phyloP scores from a whole-genome alignment of 64 coral and sea anemone species.

The Trachythela sp. region DNA sequence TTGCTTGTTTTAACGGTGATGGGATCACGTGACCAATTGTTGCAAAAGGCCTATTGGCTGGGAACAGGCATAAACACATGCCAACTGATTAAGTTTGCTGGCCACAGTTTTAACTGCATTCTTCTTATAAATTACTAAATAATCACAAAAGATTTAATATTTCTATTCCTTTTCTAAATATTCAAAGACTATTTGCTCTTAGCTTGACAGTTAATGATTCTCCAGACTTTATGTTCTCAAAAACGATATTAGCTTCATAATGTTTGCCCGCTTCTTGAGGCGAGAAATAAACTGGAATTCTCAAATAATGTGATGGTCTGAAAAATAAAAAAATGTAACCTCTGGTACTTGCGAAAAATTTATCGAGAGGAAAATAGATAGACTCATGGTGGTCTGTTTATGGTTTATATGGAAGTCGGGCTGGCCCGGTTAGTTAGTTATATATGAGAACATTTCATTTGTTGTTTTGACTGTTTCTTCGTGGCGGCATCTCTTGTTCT shows the following conservation, averaged over 20 bases:
- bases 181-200: neutral
- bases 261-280: conserved; percentile 39
- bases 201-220: conserved; percentile 27
- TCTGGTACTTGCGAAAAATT: neutral
- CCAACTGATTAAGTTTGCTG: too few relatives aligned
- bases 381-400: too few relatives aligned
- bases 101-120: too few relatives aligned
- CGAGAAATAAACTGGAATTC: conserved; percentile 51
- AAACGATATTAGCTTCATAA: conserved; percentile 8
- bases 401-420: too few relatives aligned
- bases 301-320: conserved; percentile 39
- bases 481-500: too few relatives aligned
- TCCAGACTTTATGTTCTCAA: conserved; percentile 44
- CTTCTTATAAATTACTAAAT: neutral
- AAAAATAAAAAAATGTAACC: neutral
- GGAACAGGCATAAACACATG: too few relatives aligned
- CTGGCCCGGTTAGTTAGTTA: too few relatives aligned
- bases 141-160: neutral
- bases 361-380: neutral
- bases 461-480: too few relatives aligned
- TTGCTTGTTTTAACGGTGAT: too few relatives aligned
- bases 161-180: neutral
- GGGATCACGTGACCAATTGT: too few relatives aligned
- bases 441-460: too few relatives aligned
- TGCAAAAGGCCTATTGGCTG: too few relatives aligned